Percentiles rank a stretch among this genome's conserved stretches.
phyloP scores from a whole-genome alignment of 2,797 vertebrate genomes.

The Cheirogaleus major region DNA sequence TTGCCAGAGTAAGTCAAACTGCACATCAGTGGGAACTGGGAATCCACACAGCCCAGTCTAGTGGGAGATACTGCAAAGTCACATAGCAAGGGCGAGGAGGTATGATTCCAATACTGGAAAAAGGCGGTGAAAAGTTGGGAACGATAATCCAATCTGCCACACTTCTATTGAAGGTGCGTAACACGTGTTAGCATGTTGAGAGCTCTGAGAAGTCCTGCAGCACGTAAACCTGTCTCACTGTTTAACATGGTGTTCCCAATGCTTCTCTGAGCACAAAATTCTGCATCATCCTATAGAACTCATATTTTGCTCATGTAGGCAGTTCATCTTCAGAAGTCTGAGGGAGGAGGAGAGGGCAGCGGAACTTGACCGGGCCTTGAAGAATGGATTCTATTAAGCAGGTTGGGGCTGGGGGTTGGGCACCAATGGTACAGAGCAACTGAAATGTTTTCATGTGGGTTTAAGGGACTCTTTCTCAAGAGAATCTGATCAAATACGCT shows the following conservation, averaged over 20 bases:
- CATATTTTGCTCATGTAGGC: background rate
- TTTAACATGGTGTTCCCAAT: background rate
- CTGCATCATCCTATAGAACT: background rate
- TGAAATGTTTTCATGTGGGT: background rate
- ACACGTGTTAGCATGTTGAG: fast-evolving
- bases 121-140: background rate
- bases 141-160: background rate
- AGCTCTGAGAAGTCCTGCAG: background rate
- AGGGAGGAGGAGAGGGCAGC: background rate
- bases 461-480: background rate
- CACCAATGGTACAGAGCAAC: background rate
- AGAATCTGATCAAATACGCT: background rate
- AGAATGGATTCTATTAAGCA: background rate
- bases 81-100: background rate
- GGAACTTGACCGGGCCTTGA: background rate
- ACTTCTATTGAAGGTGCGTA: background rate
- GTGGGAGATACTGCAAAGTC: background rate
- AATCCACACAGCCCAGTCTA: fast-evolving
- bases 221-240: background rate
- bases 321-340: background rate
- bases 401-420: too few relatives aligned
- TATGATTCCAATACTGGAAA: background rate
- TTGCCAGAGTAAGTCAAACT: background rate
- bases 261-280: background rate
- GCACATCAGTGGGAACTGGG: background rate